Base-by-base conservation (phyloP, 2,797 vertebrate genomes). In the Acanthurus tractus region DNA sequence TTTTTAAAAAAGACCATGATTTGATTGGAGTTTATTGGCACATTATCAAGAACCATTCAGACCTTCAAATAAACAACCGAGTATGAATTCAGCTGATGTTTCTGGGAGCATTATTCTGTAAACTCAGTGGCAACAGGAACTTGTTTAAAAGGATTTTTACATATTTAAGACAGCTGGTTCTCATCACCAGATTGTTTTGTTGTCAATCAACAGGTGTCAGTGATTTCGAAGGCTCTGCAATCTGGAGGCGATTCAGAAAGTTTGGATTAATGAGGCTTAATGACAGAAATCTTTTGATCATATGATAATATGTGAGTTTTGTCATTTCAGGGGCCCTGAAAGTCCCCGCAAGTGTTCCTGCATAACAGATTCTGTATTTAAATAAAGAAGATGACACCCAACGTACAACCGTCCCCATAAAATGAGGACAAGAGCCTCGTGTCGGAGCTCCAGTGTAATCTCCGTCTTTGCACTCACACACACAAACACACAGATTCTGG, bases 231-330 rank as follows among this genome's bases (percentile, higher is more conserved):
- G 62, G 73, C 54, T 64, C 38, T 45, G 72, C 61, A 74, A 64
- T 67, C 65, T 74, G 77, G 66, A 67, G 23, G 46, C 17, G 1
- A 36, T 82, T 38, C 45, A 66, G 46, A 52, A 71, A 63, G 45
- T 44, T 23, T 72, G 81, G 56, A 80, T 77, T 73, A 78, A 80
- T 70, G 59, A 54, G 42, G n/a, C 44, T 78, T 78, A 61, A 78
- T 72, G 63, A 66, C 8, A 58, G 18, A 20, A 66, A 54, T 67
- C 48, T 12, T 79, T 55, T 84, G 45, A 79, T 77, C 61, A 46
- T 63, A 13, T 66, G n/a, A 44, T 66, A 23, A 44, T 53, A 38
- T 22, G 0, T 36, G 20, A 54, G 38, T 40, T 40, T 12, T 40
- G 38, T 40, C 38, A 9, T 40, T 40, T 40, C 38, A 40, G 46